Percentiles rank a stretch among this genome's conserved stretches.
phyloP scores from a whole-genome alignment of 2,888 invertebrate genomes.

The Ischnura elegans region DNA sequence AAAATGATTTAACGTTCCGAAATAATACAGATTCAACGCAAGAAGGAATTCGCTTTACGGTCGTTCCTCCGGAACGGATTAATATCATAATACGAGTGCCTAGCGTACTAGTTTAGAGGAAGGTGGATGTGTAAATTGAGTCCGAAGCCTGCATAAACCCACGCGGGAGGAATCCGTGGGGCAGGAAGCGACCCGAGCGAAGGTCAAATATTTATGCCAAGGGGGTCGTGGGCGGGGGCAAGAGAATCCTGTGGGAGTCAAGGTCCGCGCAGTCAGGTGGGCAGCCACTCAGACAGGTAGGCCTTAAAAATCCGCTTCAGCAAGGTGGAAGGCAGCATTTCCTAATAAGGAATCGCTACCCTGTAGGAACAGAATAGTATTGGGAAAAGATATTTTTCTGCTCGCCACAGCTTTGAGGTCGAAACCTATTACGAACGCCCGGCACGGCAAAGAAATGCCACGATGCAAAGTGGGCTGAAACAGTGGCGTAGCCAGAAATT shows the following conservation, averaged over 20 bases:
- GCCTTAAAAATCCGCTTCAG: neutral
- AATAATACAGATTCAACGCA: too few species aligned
- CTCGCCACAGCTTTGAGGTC: too few species aligned
- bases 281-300: neutral
- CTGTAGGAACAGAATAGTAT: neutral
- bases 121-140: neutral
- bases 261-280: neutral
- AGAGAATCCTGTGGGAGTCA: neutral
- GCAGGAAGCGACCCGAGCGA: constrained; percentile 22
- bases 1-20: too few species aligned
- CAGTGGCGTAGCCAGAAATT: too few species aligned
- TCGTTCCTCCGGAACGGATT: too few species aligned
- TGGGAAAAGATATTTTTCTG: too few species aligned
- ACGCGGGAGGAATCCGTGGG: neutral
- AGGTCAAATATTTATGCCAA: neutral
- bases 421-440: too few species aligned
- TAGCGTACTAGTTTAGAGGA: neutral
- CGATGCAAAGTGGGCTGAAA: too few species aligned
- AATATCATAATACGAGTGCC: too few species aligned
- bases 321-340: neutral
- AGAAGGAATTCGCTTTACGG: too few species aligned
- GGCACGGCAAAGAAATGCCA: too few species aligned
- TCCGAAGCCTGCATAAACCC: neutral
- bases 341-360: neutral
- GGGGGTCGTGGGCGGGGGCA: neutral